Percentiles rank a stretch among this genome's conserved stretches.
Evolutionary conservation across 2,797 vertebrate species (phyloP).

Genomic region (Distichodus sexfasciatus): DNA sequence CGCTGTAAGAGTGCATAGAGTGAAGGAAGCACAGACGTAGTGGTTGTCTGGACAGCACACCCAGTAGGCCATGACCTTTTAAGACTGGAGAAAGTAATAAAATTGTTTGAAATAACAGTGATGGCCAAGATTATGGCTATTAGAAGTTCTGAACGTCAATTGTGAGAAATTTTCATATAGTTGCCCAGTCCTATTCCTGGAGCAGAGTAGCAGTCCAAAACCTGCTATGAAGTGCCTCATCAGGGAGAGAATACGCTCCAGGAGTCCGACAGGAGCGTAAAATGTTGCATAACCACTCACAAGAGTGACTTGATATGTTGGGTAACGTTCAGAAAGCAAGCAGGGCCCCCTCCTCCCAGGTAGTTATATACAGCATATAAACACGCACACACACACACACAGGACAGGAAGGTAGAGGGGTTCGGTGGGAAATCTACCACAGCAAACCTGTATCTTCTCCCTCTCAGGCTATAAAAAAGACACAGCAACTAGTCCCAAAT

Average conservation of each 20-base stretch:
- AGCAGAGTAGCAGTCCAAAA: too few relatives aligned
- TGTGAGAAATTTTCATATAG: too few relatives aligned
- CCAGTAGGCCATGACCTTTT: too few relatives aligned
- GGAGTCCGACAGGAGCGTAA: conserved; percentile 15
- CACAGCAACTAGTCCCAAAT: not conserved
- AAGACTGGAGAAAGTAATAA: too few relatives aligned
- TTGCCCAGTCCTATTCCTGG: too few relatives aligned
- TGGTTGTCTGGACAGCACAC: too few relatives aligned
- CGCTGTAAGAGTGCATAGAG: too few relatives aligned
- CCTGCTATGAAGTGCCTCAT: too few relatives aligned
- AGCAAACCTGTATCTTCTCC: conserved; percentile 19
- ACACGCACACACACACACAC: conserved; percentile 16
- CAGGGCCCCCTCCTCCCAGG: conserved; percentile 1
- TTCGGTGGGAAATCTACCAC: conserved; percentile 14
- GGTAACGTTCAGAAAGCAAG: conserved; percentile 26
- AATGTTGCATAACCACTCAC: conserved; percentile 35
- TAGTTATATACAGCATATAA: conserved; percentile 14
- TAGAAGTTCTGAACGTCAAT: too few relatives aligned
- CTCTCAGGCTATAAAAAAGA: not conserved
- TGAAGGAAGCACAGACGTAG: too few relatives aligned
- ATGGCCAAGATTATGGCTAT: too few relatives aligned
- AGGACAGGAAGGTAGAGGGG: conserved; percentile 12
- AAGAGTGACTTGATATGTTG: conserved; percentile 35
- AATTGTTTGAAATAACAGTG: too few relatives aligned
- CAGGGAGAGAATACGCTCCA: not conserved